A percentile compares a stretch with the other conserved stretches of the same genome.
phyloP scores from a whole-genome alignment of 2,113 vertebrate genomes.

The Connochaetes taurinus region DNA sequence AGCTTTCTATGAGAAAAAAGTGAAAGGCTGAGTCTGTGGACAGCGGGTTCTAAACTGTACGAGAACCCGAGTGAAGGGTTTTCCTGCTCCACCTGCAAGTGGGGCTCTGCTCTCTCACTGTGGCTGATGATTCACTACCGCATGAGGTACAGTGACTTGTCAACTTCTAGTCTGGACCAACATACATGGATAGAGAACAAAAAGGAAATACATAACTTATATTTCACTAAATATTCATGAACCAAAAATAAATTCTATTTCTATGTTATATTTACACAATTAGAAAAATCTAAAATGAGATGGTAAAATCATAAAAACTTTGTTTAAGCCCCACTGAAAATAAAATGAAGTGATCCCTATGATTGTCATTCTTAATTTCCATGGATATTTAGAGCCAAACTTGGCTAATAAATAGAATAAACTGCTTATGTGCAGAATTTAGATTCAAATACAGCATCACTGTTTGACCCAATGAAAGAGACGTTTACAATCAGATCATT shows the following conservation, averaged over 20 bases:
- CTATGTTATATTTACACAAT: slow-evolving; percentile 99
- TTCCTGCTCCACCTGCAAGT: slow-evolving; percentile 77
- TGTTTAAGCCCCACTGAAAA: slow-evolving; percentile 88
- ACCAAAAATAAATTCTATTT: slow-evolving; percentile 98
- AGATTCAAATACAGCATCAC: slow-evolving; percentile 87
- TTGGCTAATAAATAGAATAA: slow-evolving; percentile 97
- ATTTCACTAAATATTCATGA: slow-evolving; percentile 92
- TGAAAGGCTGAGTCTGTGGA: slow-evolving; percentile 65
- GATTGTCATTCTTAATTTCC: slow-evolving; percentile 92
- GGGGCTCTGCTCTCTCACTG: slow-evolving; percentile 77
- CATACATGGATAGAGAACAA: slow-evolving; percentile 83
- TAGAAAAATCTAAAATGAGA: slow-evolving; percentile 91
- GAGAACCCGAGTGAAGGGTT: slow-evolving; percentile 76
- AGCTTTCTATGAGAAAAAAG: slow-evolving; percentile 52
- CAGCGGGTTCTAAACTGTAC: slow-evolving; percentile 48
- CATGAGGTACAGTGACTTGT: slow-evolving; percentile 92
- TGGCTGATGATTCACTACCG: slow-evolving; percentile 85
- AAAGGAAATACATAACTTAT: slow-evolving; percentile 96
- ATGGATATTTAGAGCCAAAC: slow-evolving; percentile 92
- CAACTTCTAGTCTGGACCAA: slow-evolving; percentile 89
- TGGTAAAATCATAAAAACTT: slow-evolving; percentile 88
- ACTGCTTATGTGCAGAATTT: slow-evolving; percentile 87
- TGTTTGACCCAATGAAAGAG: slow-evolving; percentile 82
- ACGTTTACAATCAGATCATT: slow-evolving; percentile 82
- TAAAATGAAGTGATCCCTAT: slow-evolving; percentile 79